Percentiles rank a stretch among this genome's conserved stretches.
These are phyloP conservation scores for Physella acuta DNA, from an alignment of 1,140 invertebrate species.

Conservation along the genomic window DNA sequence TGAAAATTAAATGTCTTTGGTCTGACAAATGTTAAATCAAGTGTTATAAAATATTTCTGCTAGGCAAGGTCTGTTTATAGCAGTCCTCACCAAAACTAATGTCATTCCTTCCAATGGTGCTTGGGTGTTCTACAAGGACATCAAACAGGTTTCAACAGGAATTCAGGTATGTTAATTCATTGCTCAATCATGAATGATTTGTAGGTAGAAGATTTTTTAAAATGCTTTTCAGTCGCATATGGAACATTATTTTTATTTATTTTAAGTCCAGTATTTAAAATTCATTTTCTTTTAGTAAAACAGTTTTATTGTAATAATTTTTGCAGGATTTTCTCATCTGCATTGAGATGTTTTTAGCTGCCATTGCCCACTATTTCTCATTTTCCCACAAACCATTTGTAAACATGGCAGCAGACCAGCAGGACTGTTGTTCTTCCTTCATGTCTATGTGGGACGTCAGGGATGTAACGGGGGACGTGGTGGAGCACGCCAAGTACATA, in stretches of 20 bases:
- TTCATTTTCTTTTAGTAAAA: too few relatives aligned
- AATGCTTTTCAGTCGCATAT: background rate
- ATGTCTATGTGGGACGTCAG: slow-evolving; percentile 91
- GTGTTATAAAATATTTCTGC: too few relatives aligned
- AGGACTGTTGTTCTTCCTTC: slow-evolving; percentile 61
- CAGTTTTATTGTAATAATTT: slow-evolving; percentile 20
- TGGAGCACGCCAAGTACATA: slow-evolving; percentile 87
- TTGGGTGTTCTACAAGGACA: slow-evolving; percentile 68
- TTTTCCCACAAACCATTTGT: slow-evolving; percentile 87
- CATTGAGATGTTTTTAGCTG: slow-evolving; percentile 96
- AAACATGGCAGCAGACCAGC: slow-evolving; percentile 34
- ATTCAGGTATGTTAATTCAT: too few relatives aligned
- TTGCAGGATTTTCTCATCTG: slow-evolving; percentile 90
- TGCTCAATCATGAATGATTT: too few relatives aligned
- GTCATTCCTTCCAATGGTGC: slow-evolving; percentile 69
- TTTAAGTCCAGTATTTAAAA: background rate
- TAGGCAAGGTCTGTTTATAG: slow-evolving; percentile 86
- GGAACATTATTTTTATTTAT: background rate
- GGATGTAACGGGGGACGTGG: slow-evolving; percentile 87
- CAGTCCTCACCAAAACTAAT: slow-evolving; percentile 78
- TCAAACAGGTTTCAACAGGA: slow-evolving; percentile 72
- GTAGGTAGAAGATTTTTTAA: too few relatives aligned
- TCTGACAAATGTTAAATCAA: too few relatives aligned
- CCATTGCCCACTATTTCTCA: slow-evolving; percentile 91
- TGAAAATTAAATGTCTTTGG: too few relatives aligned